A percentile compares a stretch with the other conserved stretches of the same genome.
Evolutionary conservation across 2,113 vertebrate genomes (phyloP).

Genomic region (Coregonus clupeaformis): DNA sequence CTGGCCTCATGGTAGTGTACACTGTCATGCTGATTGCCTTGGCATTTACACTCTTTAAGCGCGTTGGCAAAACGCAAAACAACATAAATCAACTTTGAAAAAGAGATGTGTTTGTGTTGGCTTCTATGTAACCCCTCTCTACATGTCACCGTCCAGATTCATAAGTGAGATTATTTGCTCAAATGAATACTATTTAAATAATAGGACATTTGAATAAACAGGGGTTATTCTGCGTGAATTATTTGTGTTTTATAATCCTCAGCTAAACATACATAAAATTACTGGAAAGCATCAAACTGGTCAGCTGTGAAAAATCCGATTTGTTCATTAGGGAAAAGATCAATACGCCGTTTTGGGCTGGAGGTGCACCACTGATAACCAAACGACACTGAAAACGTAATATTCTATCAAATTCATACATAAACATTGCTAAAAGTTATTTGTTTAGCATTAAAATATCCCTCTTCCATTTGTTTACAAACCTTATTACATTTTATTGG

Average conservation of each 20-base stretch:
- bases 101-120: conserved; percentile 73
- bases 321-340: conserved; percentile 76
- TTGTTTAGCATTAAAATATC: conserved; percentile 23
- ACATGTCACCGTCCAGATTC: conserved; percentile 65
- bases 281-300: conserved; percentile 82
- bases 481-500: conserved; percentile 25
- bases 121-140: conserved; percentile 48
- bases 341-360: conserved; percentile 64
- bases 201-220: conserved; percentile 73
- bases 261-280: conserved; percentile 79
- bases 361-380: conserved; percentile 58
- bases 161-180: conserved; percentile 78
- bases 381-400: conserved; percentile 33
- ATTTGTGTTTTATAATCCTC: conserved; percentile 81
- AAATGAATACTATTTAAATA: conserved; percentile 80
- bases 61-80: conserved; percentile 70
- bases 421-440: conserved; percentile 13
- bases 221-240: conserved; percentile 74
- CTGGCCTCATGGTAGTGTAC: conserved; percentile 56
- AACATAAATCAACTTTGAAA: conserved; percentile 73
- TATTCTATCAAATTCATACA: conserved; percentile 43
- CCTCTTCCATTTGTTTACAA: conserved; percentile 50
- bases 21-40: conserved; percentile 74
- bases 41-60: conserved; percentile 70
- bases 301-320: conserved; percentile 82